Evolutionary conservation across 2,888 invertebrate species (phyloP), one percentile per base, ranked within the genome.

Genomic region (Drosophila melanosoma): DNA sequence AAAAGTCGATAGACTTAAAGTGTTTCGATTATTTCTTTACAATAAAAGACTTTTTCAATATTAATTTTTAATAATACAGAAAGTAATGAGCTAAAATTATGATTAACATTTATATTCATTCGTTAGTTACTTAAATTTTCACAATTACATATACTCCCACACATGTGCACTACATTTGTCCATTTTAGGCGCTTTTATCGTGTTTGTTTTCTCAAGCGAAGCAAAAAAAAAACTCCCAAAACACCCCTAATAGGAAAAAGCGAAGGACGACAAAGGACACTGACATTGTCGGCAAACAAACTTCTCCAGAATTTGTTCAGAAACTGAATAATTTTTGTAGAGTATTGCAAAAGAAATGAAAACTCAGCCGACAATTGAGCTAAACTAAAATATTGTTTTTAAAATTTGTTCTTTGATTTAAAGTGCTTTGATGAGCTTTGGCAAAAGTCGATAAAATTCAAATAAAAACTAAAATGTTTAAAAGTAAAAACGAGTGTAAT

Each of bases 401-500:
- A 56, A 42, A 11, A 15, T 53, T 23, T 45, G 60, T 60, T 23
- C 10, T 60, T 65, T 17, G 29, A 10, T 32, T 20, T 33, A 40
- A 49, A 33, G 57, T 42, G 54, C 20, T 66, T 70, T 72, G 7
- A 68, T 38, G 60, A 65, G 38, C 40, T 45, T 60, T 69, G 58
- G 65, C 58, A 77, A 83, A 81, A 83, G 82, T 81, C 84, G 69
- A 82, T 81, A 82, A 61, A 54, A 63, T 40, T 51, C 15, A 23
- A 62, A 36, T 54, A 51, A 66, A 56, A 59, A 69, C 68, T 61
- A 82, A 83, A 76, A 92, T 92, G 92, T 92, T 92, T 68, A 92
- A 91, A 83, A 92, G 90, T 92, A 96, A 96, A 94, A 96, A 96
- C 94, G 97, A 97, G 94, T 94, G 95, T 90, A 95, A 95, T 93